These are phyloP conservation scores for Callaeas wilsoni DNA, from an alignment of 2,113 vertebrate species.

Conservation along the genomic window DNA sequence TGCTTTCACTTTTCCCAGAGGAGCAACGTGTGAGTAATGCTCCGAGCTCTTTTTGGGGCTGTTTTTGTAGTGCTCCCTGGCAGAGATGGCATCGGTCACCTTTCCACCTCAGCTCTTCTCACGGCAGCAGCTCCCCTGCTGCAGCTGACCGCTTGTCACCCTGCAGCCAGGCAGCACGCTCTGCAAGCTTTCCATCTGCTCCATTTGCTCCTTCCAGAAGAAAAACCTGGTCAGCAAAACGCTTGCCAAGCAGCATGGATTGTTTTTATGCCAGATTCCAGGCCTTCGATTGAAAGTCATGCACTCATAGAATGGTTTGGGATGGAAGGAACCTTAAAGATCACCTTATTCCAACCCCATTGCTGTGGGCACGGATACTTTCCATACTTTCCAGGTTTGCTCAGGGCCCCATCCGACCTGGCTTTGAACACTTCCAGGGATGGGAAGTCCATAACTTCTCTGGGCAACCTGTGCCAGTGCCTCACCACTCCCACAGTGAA, in stretches of 20 bases:
- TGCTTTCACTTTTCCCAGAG: not conserved
- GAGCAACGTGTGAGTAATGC: not conserved
- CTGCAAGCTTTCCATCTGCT: not conserved
- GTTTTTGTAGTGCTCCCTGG: not conserved
- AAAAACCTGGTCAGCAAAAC: not conserved
- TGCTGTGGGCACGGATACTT: not conserved
- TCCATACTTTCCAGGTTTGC: not conserved
- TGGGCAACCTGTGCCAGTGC: not conserved
- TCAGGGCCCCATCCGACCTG: not conserved
- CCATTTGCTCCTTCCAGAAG: not conserved
- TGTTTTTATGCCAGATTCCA: not conserved
- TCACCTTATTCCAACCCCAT: too few species aligned
- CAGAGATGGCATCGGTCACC: fast-evolving
- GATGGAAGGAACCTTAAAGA: not conserved
- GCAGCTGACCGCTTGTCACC: not conserved
- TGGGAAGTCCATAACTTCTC: not conserved
- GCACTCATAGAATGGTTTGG: fast-evolving
- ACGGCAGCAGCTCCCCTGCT: not conserved
- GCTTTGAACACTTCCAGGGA: not conserved
- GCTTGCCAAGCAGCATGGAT: not conserved
- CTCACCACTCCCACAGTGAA: not conserved
- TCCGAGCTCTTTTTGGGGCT: not conserved
- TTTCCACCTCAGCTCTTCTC: not conserved
- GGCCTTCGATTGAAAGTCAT: not conserved
- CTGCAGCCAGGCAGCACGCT: not conserved